These are phyloP conservation scores for Platycheirus rosarum DNA, from an alignment of 2,888 invertebrate species.

Conservation along the genomic window DNA sequence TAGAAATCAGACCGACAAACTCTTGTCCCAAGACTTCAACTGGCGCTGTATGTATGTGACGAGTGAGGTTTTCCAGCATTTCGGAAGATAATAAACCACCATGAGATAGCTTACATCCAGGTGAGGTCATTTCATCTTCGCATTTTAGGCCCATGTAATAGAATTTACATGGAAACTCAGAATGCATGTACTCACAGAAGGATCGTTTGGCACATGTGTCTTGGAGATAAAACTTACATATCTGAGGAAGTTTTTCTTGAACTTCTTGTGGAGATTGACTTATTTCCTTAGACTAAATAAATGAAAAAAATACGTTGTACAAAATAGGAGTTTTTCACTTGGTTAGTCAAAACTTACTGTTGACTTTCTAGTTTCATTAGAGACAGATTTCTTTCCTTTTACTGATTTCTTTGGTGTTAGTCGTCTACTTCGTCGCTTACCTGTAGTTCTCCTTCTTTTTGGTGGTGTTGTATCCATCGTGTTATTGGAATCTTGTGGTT, in stretches of 20 bases:
- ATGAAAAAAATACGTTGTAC: background rate
- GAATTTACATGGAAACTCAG: slow-evolving; percentile 65
- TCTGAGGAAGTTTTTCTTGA: slow-evolving; percentile 43
- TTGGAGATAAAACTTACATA: slow-evolving; percentile 62
- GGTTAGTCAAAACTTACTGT: slow-evolving; percentile 12
- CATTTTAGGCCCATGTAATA: slow-evolving; percentile 58
- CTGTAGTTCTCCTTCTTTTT: slow-evolving; percentile 33
- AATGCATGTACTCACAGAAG: slow-evolving; percentile 65
- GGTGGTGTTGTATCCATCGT: slow-evolving; percentile 11
- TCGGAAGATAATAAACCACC: slow-evolving; percentile 42
- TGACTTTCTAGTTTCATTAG: slow-evolving; percentile 30
- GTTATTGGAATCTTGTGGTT: slow-evolving; percentile 33
- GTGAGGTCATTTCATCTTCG: slow-evolving; percentile 21
- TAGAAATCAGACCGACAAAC: slow-evolving; percentile 32
- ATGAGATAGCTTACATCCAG: slow-evolving; percentile 49
- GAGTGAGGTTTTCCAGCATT: slow-evolving; percentile 35
- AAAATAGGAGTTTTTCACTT: background rate
- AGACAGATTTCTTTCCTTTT: background rate
- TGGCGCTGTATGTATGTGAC: slow-evolving; percentile 56
- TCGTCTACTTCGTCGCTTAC: slow-evolving; percentile 27
- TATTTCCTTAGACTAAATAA: slow-evolving; percentile 13
- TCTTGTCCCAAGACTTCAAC: slow-evolving; percentile 44
- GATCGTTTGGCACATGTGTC: slow-evolving; percentile 41
- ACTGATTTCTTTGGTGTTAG: slow-evolving; percentile 27
- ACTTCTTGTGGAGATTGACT: slow-evolving; percentile 1